Percentiles rank a stretch among this genome's conserved stretches.
These are phyloP conservation scores for Cuculus canorus DNA, from an alignment of 2,797 vertebrate genomes.

Conservation along the genomic window DNA sequence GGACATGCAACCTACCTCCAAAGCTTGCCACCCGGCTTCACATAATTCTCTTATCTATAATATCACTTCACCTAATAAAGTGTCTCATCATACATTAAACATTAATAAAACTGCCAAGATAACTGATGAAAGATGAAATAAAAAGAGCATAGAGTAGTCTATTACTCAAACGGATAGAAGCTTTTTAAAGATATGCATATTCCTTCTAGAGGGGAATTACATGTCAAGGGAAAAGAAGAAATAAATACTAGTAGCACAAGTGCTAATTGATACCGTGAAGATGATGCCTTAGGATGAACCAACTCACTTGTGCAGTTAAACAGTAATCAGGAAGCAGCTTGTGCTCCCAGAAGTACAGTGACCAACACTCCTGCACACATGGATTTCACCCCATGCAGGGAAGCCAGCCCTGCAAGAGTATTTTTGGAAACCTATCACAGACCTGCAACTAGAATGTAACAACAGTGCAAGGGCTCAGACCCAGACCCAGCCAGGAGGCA, in stretches of 20 bases:
- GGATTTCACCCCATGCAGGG: neutral
- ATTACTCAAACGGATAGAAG: neutral
- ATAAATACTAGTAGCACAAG: neutral
- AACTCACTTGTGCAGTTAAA: neutral
- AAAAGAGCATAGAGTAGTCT: neutral
- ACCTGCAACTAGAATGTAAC: neutral
- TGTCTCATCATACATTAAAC: neutral
- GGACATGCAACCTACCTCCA: neutral
- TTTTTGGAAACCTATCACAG: neutral
- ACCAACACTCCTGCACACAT: fast-evolving
- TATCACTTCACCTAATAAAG: neutral
- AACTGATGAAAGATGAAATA: neutral
- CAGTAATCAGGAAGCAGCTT: neutral
- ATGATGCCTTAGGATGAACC: neutral
- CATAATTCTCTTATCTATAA: neutral
- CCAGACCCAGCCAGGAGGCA: neutral
- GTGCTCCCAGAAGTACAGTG: neutral
- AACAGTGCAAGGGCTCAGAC: neutral
- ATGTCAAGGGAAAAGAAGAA: neutral
- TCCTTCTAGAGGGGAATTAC: neutral
- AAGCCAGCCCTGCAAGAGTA: neutral
- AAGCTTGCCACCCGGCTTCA: neutral
- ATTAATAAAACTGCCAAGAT: neutral
- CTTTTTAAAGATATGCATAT: neutral
- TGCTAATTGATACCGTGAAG: neutral